phyloP scores from a whole-genome alignment of 2,113 vertebrate genomes.

The Willisornis vidua region DNA sequence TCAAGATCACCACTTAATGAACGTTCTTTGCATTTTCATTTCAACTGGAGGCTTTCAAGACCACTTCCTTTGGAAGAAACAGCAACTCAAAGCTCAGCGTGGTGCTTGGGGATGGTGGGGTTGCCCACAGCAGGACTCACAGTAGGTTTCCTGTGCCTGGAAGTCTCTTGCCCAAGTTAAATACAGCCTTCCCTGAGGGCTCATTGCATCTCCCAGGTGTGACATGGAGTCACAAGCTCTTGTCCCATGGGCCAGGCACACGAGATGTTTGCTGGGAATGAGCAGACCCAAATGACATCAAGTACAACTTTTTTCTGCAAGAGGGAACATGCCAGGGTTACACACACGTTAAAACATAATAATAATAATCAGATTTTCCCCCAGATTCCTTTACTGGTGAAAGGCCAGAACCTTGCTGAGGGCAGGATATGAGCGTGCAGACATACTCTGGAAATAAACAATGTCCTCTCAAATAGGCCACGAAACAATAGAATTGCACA shows the following conservation, averaged over 20 bases:
- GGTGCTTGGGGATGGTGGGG: not conserved
- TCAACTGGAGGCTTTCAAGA: not conserved
- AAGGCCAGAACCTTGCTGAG: not conserved
- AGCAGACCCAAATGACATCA: not conserved
- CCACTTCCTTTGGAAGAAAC: not conserved
- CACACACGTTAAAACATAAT: not conserved
- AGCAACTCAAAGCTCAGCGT: fast-evolving
- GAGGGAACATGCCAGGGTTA: not conserved
- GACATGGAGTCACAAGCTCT: not conserved
- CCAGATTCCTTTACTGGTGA: not conserved
- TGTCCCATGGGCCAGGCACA: not conserved
- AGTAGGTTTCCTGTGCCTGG: not conserved
- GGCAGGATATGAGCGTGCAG: not conserved
- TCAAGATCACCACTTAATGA: not conserved
- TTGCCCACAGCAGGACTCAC: not conserved
- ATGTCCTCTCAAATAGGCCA: not conserved
- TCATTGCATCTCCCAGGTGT: not conserved
- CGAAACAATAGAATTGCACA: not conserved
- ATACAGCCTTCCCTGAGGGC: not conserved
- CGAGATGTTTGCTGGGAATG: not conserved
- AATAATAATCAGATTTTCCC: not conserved
- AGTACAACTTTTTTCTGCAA: constrained; percentile 40
- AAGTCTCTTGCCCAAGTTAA: not conserved
- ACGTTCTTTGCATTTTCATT: not conserved
- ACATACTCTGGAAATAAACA: not conserved